Conservation (phyloP, 2,113 vertebrate genomes). For the Hippocampus zosterae region DNA sequence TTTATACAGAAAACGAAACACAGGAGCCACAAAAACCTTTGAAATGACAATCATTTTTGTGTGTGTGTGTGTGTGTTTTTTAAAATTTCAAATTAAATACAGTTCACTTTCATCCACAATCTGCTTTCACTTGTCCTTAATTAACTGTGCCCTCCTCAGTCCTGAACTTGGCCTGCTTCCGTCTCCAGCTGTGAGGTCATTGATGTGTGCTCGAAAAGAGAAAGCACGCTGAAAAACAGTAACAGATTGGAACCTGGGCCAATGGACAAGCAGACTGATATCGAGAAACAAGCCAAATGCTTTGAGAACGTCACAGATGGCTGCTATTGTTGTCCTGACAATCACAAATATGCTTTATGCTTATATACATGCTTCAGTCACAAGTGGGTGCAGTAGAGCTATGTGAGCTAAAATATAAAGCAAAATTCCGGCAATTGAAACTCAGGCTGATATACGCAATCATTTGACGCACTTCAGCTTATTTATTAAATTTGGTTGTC, state of each 20-base stretch:
- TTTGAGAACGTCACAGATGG: constrained; percentile 57
- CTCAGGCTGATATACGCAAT: not conserved
- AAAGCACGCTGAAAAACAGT: constrained; percentile 54
- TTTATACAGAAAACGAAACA: too few species aligned
- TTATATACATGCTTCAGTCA: not conserved
- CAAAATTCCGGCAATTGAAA: not conserved
- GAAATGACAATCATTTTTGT: too few species aligned
- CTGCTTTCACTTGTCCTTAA: constrained; percentile 9
- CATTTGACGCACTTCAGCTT: not conserved
- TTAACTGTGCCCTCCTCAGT: constrained; percentile 33
- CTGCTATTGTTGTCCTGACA: constrained; percentile 21
- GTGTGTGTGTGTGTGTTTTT: too few species aligned
- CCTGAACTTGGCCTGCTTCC: constrained; percentile 42
- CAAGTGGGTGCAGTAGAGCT: too few species aligned
- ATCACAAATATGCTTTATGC: constrained; percentile 24
- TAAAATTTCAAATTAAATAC: too few species aligned
- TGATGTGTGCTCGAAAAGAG: constrained; percentile 54
- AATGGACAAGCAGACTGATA: constrained; percentile 34
- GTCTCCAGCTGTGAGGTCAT: constrained; percentile 52
- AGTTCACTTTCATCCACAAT: not conserved
- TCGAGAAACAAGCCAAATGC: constrained; percentile 42
- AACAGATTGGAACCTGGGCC: constrained; percentile 48
- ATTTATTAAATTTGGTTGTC: not conserved
- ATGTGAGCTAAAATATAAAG: not conserved
- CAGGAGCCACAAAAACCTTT: too few species aligned